Evolutionary conservation across 2,113 vertebrate species (phyloP), one percentile per base, ranked within the genome.

Genomic region (Pardalotus punctatus): DNA sequence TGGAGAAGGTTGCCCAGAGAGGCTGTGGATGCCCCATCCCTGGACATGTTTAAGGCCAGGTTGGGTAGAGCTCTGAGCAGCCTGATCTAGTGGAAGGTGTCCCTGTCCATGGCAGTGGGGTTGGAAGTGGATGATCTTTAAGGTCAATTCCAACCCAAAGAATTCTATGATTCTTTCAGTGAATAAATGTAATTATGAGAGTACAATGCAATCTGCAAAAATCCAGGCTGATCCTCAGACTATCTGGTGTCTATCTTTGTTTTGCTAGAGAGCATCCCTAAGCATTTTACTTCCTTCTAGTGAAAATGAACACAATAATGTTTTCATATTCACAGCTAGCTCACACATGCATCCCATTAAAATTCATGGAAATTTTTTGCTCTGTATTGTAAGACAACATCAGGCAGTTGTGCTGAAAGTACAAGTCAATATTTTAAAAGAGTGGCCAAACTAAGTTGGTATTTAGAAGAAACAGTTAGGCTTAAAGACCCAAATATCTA

Each of bases 271-370:
- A 90, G 21, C 2, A 47, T 51, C 8, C 16, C 6, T 51, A 54
- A 64, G 7, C 4, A 40, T 88, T 81, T 67, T 38, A 10, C 11
- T 71, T 64, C 36, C 4, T 86, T 81, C 22, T 23, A 72, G 19
- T 57, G 58, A 79, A 56, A 88, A 71, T 35, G 70, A 69, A 38
- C 8, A 47, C 2, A 38, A 29, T 38, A 42, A 21, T 5, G 0
- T 35, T 65, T 82, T 61, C 0, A 0, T 45, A 64, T n/a, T 42
- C 16, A 22, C 14, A 24, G 5, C 10, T 62, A 13, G 36, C 45
- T 88, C 48, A 35, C 51, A 21, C 6, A 64, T 62, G 16, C 23
- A 51, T 64, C 2, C 33, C 12, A 58, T 43, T 74, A 79, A 8
- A 57, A 50, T 47, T 58, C 4, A 50, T 28, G 16, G 12, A 17